Evolutionary conservation across 2,113 vertebrate genomes (phyloP).

Genomic region (Sarotherodon lohbergeri): DNA sequence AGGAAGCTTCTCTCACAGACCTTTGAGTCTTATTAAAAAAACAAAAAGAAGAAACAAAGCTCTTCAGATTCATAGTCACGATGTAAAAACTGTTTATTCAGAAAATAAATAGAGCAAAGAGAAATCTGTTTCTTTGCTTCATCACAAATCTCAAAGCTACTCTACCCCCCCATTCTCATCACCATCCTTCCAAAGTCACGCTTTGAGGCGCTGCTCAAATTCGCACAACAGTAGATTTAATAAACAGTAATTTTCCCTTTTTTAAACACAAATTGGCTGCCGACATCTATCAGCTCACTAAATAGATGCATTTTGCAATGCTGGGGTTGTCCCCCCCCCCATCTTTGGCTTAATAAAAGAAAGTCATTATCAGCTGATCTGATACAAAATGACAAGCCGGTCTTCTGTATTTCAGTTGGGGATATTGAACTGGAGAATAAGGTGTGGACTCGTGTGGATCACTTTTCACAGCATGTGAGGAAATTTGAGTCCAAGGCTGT

Average conservation of each 20-base stretch:
- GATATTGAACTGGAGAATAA: constrained; percentile 39
- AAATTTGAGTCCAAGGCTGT: constrained; percentile 47
- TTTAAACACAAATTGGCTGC: constrained; percentile 36
- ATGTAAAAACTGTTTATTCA: constrained; percentile 45
- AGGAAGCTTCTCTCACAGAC: constrained; percentile 6
- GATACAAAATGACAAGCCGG: constrained; percentile 36
- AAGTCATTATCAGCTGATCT: constrained; percentile 54
- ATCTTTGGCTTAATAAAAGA: constrained; percentile 10
- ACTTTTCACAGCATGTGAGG: constrained; percentile 53
- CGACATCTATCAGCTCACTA: constrained; percentile 23
- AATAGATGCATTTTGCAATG: constrained; percentile 12
- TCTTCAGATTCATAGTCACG: constrained; percentile 30
- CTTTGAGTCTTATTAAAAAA: not conserved
- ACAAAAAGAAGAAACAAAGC: not conserved
- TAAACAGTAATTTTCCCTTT: constrained; percentile 29
- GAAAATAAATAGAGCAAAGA: constrained; percentile 53
- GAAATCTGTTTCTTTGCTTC: constrained; percentile 12
- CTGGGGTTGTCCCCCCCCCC: not conserved
- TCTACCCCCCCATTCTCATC: not conserved
- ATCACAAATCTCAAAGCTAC: not conserved
- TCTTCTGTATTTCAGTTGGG: constrained; percentile 33
- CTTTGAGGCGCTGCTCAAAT: not conserved
- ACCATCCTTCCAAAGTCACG: not conserved
- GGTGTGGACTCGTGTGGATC: constrained; percentile 49
- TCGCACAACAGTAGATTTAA: constrained; percentile 30